Percentiles rank a stretch among this genome's conserved stretches.
phyloP scores from a whole-genome alignment of 2,113 vertebrate species.

The Ameiurus melas region DNA sequence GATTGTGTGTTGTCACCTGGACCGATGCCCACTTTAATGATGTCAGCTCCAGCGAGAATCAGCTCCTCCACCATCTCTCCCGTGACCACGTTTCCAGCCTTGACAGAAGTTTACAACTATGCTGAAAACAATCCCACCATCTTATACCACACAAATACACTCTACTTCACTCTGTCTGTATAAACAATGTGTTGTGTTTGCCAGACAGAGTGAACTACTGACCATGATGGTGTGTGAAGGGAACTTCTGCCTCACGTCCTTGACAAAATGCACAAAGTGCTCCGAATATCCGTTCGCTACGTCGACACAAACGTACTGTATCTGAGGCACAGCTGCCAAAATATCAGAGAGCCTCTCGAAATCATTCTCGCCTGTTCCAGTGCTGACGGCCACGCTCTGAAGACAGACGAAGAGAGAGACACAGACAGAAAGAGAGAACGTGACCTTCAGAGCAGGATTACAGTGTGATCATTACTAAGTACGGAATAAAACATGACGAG shows the following conservation, averaged over 20 bases:
- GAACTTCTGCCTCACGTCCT: conserved; percentile 81
- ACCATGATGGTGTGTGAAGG: conserved; percentile 88
- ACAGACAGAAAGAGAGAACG: not conserved
- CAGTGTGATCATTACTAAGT: not conserved
- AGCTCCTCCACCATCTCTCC: conserved; percentile 94
- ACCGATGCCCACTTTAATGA: conserved; percentile 94
- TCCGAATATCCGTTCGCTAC: conserved; percentile 93
- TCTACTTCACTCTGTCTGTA: not conserved
- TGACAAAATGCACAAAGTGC: conserved; percentile 89
- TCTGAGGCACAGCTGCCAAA: conserved; percentile 74
- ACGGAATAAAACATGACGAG: not conserved
- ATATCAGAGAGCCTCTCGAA: conserved; percentile 77
- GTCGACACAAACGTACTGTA: conserved; percentile 86
- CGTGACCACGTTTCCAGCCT: conserved; percentile 92
- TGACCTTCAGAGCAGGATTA: not conserved
- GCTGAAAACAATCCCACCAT: not conserved
- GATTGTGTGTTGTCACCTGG: conserved; percentile 75
- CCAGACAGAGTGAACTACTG: conserved; percentile 33
- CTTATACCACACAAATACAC: not conserved
- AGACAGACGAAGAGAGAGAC: not conserved
- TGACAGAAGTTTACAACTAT: not conserved
- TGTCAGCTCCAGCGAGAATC: conserved; percentile 87
- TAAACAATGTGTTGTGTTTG: not conserved
- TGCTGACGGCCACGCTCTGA: conserved; percentile 83
- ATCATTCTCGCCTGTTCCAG: conserved; percentile 79